Percentiles rank a stretch among this genome's conserved stretches.
These are phyloP conservation scores for Phalacrocorax aristotelis DNA, from an alignment of 2,113 vertebrate species.

Conservation along the genomic window DNA sequence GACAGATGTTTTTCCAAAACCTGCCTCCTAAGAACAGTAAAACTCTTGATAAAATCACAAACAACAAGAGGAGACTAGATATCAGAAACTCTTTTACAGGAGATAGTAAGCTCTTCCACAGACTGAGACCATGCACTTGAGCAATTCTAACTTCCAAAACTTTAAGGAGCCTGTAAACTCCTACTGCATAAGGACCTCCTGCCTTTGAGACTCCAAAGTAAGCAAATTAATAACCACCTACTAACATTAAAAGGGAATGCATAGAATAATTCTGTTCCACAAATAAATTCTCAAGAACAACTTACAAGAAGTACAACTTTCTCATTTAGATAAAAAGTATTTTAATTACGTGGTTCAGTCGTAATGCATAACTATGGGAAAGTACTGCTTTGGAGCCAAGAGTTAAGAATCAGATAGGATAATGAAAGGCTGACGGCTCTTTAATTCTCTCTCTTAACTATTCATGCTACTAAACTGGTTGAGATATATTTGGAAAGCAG, in stretches of 20 bases:
- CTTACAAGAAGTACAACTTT: constrained; percentile 8
- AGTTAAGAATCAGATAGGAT: constrained; percentile 26
- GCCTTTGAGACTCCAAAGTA: not conserved
- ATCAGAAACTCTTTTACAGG: not conserved
- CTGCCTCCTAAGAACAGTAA: not conserved
- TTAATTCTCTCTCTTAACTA: not conserved
- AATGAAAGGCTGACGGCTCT: not conserved
- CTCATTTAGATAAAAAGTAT: constrained; percentile 39
- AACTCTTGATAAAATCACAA: not conserved
- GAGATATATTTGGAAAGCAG: not conserved
- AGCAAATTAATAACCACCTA: constrained; percentile 14
- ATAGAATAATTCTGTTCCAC: not conserved
- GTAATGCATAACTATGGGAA: constrained; percentile 1
- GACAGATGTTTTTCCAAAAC: not conserved
- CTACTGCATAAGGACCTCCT: not conserved
- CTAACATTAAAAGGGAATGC: not conserved
- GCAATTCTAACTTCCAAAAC: not conserved
- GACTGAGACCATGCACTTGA: not conserved
- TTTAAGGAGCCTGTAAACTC: not conserved
- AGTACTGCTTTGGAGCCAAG: constrained; percentile 12
- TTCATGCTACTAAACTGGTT: not conserved
- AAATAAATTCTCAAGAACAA: constrained; percentile 12
- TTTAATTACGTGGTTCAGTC: not conserved
- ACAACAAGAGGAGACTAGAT: not conserved
- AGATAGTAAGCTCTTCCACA: not conserved